Conservation (phyloP, 1,140 invertebrate species). For the Drosophila malerkotliana region DNA sequence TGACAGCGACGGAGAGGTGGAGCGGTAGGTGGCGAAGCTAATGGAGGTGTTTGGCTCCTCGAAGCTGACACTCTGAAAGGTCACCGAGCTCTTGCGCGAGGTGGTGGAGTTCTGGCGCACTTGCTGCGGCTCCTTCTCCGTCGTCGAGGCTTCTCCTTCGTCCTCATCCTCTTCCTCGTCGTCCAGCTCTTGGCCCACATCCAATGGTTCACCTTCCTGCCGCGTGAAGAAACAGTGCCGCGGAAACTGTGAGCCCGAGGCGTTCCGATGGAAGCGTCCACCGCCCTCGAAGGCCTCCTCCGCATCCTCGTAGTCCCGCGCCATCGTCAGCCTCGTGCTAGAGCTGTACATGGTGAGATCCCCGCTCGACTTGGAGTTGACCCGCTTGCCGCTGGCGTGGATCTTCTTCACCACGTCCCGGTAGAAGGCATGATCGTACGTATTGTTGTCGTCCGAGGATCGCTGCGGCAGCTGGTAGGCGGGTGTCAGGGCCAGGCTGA, state of each 20-base stretch:
- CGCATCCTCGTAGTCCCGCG: constrained; percentile 13
- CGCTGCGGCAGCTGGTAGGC: constrained; percentile 11
- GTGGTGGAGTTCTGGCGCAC: constrained; percentile 57
- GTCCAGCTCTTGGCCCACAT: not conserved
- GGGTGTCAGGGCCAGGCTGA: not conserved
- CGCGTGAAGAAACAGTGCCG: constrained; percentile 75
- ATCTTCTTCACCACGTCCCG: constrained; percentile 66
- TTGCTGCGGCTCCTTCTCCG: constrained; percentile 9
- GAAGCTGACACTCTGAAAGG: constrained; percentile 56
- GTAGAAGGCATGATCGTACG: constrained; percentile 82
- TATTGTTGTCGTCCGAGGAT: constrained; percentile 64
- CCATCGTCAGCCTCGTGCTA: constrained; percentile 44
- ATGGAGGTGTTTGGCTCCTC: constrained; percentile 64
- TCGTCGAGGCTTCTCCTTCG: not conserved
- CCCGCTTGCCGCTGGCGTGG: constrained; percentile 61
- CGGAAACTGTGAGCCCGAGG: constrained; percentile 77
- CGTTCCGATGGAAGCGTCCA: constrained; percentile 72
- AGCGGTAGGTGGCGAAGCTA: constrained; percentile 69
- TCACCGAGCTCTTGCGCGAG: constrained; percentile 68
- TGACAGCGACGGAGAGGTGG: constrained; percentile 25
- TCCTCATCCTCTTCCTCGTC: constrained; percentile 15
- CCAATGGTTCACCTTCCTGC: not conserved
- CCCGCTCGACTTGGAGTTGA: constrained; percentile 81
- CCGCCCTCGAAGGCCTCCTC: constrained; percentile 34
- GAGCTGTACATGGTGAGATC: constrained; percentile 81